Conservation (phyloP, 2,888 invertebrate genomes). For the Heliconius ismenius region DNA sequence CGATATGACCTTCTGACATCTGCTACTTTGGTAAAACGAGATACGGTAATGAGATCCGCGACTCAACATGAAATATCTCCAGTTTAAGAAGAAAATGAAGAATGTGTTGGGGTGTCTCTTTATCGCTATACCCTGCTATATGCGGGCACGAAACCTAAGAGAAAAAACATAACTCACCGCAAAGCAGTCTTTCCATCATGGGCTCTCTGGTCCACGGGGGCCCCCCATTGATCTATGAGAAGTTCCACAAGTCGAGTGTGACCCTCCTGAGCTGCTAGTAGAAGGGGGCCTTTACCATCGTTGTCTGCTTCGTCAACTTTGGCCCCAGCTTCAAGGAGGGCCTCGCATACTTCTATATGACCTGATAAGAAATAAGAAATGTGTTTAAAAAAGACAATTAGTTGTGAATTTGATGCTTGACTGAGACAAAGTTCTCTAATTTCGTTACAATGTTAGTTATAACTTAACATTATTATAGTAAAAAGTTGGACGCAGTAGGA, state of each 20-base stretch:
- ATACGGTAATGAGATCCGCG: too few relatives aligned
- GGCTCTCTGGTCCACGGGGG: constrained; percentile 91
- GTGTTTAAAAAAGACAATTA: background rate
- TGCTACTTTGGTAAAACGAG: too few relatives aligned
- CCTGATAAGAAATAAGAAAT: constrained; percentile 70
- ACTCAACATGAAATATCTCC: background rate
- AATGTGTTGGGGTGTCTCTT: background rate
- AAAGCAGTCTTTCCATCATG: constrained; percentile 95
- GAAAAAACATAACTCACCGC: constrained; percentile 69
- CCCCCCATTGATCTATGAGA: constrained; percentile 87
- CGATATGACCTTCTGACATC: too few relatives aligned
- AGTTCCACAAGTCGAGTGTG: constrained; percentile 84
- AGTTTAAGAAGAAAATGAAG: background rate
- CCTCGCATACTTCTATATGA: constrained; percentile 91
- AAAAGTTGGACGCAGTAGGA: too few relatives aligned
- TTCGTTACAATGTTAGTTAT: too few relatives aligned
- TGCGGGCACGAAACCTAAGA: background rate
- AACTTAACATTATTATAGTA: too few relatives aligned
- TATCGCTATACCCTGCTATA: background rate
- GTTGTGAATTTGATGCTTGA: too few relatives aligned
- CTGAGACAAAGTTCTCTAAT: too few relatives aligned
- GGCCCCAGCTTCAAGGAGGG: constrained; percentile 92
- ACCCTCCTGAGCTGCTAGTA: constrained; percentile 94
- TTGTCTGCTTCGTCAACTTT: constrained; percentile 94
- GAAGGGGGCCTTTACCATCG: constrained; percentile 93